Conservation (phyloP, 2,888 invertebrate genomes). For the Alcis repandata region DNA sequence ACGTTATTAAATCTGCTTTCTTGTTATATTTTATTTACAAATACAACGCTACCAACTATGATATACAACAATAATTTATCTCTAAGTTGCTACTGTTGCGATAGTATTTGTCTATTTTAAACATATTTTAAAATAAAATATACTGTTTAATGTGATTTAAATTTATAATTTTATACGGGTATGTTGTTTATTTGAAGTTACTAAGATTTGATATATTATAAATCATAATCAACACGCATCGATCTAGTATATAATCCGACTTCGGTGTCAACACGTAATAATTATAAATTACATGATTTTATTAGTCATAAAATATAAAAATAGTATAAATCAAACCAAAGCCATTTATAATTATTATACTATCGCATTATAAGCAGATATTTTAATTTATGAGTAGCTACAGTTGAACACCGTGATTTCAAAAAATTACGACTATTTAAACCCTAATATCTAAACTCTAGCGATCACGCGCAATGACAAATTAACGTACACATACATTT, state of each 20-base stretch:
- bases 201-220: too few species aligned
- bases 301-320: background rate
- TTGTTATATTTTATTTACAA: conserved; percentile 57
- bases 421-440: conserved; percentile 39
- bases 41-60: conserved; percentile 48
- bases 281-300: background rate
- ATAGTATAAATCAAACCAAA: conserved; percentile 6
- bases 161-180: too few species aligned
- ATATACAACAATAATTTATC: conserved; percentile 31
- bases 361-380: conserved; percentile 44
- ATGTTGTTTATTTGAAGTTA: too few species aligned
- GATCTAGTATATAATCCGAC: too few species aligned
- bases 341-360: conserved; percentile 20
- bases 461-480: conserved; percentile 32
- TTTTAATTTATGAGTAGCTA: conserved; percentile 34
- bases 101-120: background rate
- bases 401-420: conserved; percentile 54
- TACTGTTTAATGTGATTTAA: background rate
- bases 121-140: background rate
- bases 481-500: background rate
- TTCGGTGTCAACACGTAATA: background rate
- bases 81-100: conserved; percentile 43
- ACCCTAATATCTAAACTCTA: conserved; percentile 37
- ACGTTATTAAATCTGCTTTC: conserved; percentile 47
- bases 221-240: too few species aligned